Base-by-base conservation (phyloP, 2,113 vertebrate genomes). In the Haplochromis burtoni region DNA sequence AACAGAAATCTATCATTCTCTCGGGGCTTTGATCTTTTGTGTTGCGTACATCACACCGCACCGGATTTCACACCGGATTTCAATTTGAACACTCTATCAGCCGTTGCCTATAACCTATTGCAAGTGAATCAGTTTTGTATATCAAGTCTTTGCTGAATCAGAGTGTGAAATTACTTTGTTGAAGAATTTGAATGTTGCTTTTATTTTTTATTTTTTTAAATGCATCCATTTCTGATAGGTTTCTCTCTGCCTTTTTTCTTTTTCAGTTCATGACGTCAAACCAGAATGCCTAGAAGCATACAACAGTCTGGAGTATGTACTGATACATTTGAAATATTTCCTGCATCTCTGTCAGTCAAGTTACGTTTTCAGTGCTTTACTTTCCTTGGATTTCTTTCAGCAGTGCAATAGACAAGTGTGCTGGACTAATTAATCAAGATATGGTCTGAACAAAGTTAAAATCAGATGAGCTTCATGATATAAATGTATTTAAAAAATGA, bases 201-300 rank as follows among this genome's bases (percentile, higher is more conserved):
- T 73, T 85, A 45, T 45, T 47, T 10, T 17, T 59, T 4, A 9
- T 2, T 4, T 31, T 63, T 68, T 68, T 55, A 3, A 73, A 76
- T 71, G 54, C 10, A 81, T 10, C 26, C 7, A 16, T 81, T 87
- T 92, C 47, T 92, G 21, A 80, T 61, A 29, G 26, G 31, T 87
- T 49, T 80, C 42, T 17, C 16, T 16, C 1, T 84, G 17, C 11
- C 53, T 26, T 11, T 85, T 24, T 78, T 47, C 42, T 1, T 55
- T 33, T 59, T 19, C 93, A 99, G 99, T 99, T 97, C 98, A 99
- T 95, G 98, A 98, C 0, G 97, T 99, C 92, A 99, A 99, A 94
- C 98, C 98, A 0, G 98, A 99, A 81, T 99, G 95, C 89, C 95
- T 98, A 95, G 98, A 99, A 2, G 94, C 96, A 26, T 99, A 99